phyloP scores from a whole-genome alignment of 2,797 vertebrate genomes.

The Anguilla marmorata region DNA sequence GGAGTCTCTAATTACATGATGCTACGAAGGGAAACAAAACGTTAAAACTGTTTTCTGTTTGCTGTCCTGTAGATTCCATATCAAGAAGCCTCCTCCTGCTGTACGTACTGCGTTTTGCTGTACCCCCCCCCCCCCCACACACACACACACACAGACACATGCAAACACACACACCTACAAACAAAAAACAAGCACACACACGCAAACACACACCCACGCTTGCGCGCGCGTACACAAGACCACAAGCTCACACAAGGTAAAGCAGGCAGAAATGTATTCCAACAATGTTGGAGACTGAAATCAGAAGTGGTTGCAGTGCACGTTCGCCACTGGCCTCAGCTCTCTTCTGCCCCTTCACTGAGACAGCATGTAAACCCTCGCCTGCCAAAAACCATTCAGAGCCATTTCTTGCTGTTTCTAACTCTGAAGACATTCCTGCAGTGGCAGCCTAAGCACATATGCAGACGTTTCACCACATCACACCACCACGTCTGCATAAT shows the following conservation, averaged over 20 bases:
- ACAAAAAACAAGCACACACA: neutral
- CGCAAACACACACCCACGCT: neutral
- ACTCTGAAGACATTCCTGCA: neutral
- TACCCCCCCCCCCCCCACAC: neutral
- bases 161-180: neutral
- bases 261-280: neutral
- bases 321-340: neutral
- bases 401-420: neutral
- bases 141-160: neutral
- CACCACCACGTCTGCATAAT: neutral
- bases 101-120: slow-evolving; percentile 57
- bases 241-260: neutral
- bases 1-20: neutral
- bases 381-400: neutral
- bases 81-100: slow-evolving; percentile 37
- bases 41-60: neutral
- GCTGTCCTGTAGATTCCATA: slow-evolving; percentile 48
- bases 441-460: neutral
- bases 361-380: neutral
- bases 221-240: neutral
- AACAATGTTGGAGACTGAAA: neutral
- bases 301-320: neutral
- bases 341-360: neutral
- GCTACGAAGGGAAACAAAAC: neutral
- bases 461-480: neutral